Evolutionary conservation across 2,797 vertebrate species (phyloP), one percentile per base, ranked within the genome.

Genomic region (Darevskia mixta): DNA sequence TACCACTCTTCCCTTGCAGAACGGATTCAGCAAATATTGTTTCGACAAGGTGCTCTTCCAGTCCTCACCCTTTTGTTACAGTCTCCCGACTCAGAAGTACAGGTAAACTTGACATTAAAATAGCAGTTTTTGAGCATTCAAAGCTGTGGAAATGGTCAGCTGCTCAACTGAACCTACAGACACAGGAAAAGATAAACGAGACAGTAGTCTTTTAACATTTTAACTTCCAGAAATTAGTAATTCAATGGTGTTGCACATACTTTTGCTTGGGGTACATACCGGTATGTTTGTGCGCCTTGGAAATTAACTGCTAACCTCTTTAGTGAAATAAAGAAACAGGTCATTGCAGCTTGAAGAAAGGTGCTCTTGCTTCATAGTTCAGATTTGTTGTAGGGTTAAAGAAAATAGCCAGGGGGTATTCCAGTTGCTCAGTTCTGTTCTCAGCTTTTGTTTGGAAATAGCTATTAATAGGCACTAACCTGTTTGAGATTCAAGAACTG

Each of bases 71-170:
- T 96, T 81, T 95, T 98, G 73, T 95, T 98, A 91, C 97, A 98
- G 94, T 98, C 97, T 86, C 92, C 97, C 72, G 97, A 98, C 89
- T 95, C 97, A 87, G 96, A 97, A 93, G 96, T 98, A 32, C 98
- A 97, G 96, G 97, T 97, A 96, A 29, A 82, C 66, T 32, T 82
- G 29, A 58, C 15, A 32, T 71, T 87, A 66, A 88, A 81, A 64
- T 15, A 85, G 58, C 7, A 78, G 17, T 29, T 71, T 58, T 83
- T 79, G 75, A 38, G 45, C 32, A 41, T 8, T 4, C 25, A 35
- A 29, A 85, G 84, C 67, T 55, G 8, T n/a, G 8, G 11, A 86
- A 49, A 84, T 55, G 79, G 29, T 17, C 49, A 64, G 69, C 75
- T 11, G 17, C 82, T 3, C 72, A 38, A 10, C n/a, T 35, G 29